Evolutionary conservation across 2,888 invertebrate genomes (phyloP).

Genomic region (Chrysolina haemoptera): DNA sequence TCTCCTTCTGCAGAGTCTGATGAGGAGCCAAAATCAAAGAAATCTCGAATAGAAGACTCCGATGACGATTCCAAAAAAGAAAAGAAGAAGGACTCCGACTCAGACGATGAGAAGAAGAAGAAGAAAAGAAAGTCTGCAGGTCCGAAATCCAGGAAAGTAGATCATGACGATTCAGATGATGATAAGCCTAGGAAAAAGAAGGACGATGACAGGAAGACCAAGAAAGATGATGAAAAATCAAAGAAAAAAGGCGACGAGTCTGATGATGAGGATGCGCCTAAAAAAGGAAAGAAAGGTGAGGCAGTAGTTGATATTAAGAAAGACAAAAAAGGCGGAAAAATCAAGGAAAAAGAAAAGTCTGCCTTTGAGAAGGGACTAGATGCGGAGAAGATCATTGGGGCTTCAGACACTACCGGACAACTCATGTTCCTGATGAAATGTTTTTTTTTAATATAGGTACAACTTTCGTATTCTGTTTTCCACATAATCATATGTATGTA

Average conservation of each 20-base stretch:
- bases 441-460: too few species aligned
- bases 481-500: too few species aligned
- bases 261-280: conserved; percentile 57
- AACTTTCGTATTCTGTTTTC: too few species aligned
- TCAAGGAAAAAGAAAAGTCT: conserved; percentile 65
- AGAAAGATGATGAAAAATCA: conserved; percentile 37
- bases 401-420: conserved; percentile 84
- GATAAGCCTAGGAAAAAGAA: conserved; percentile 61
- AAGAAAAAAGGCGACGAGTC: conserved; percentile 50
- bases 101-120: conserved; percentile 56
- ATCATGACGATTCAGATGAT: conserved; percentile 65
- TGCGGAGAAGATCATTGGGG: conserved; percentile 91
- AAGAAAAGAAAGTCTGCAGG: conserved; percentile 57
- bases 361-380: conserved; percentile 87
- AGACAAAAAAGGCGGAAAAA: conserved; percentile 43
- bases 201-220: conserved; percentile 44
- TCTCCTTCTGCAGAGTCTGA: conserved; percentile 49
- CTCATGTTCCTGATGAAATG: conserved; percentile 96
- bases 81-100: conserved; percentile 65
- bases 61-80: conserved; percentile 57
- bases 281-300: conserved; percentile 54
- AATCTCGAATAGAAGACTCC: conserved; percentile 48
- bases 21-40: conserved; percentile 53
- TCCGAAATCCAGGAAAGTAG: conserved; percentile 42
- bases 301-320: conserved; percentile 50